phyloP scores from a whole-genome alignment of 2,797 vertebrate genomes.

The Syngnathus rostellatus region DNA sequence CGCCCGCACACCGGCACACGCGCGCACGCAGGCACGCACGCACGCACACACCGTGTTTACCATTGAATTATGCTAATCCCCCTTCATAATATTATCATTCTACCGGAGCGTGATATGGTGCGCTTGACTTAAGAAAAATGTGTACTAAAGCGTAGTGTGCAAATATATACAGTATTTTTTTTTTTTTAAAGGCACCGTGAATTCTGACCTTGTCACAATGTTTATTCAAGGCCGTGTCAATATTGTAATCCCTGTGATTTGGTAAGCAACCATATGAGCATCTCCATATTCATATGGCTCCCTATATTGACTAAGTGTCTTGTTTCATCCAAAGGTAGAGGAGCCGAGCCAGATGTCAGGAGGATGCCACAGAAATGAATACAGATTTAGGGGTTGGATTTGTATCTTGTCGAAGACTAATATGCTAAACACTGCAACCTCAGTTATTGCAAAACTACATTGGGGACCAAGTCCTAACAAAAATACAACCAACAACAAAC shows the following conservation, averaged over 20 bases:
- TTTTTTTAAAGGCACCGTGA: constrained; percentile 26
- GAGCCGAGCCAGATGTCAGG: constrained; percentile 8
- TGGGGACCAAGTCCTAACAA: neutral
- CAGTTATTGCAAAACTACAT: constrained; percentile 3
- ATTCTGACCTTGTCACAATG: constrained; percentile 56
- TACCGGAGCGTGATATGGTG: constrained; percentile 4
- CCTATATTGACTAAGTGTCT: constrained; percentile 63
- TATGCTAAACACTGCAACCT: constrained; percentile 24
- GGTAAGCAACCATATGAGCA: constrained; percentile 62
- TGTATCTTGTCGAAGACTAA: constrained; percentile 18
- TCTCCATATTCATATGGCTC: constrained; percentile 62
- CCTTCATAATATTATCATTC: constrained; percentile 22
- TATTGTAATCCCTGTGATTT: constrained; percentile 66
- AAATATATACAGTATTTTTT: constrained; percentile 17
- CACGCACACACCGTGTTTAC: constrained; percentile 15
- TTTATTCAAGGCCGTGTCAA: constrained; percentile 64
- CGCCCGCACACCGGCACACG: neutral
- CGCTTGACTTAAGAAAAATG: constrained; percentile 1
- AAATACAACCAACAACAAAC: neutral
- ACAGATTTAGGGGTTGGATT: constrained; percentile 51
- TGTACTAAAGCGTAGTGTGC: constrained; percentile 4
- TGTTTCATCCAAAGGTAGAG: constrained; percentile 40
- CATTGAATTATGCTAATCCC: constrained; percentile 39
- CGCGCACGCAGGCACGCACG: neutral
- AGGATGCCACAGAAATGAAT: constrained; percentile 51